A percentile compares a stretch with the other conserved stretches of the same genome.
phyloP scores from a whole-genome alignment of 2,113 vertebrate genomes.

The Nematolebias whitei region DNA sequence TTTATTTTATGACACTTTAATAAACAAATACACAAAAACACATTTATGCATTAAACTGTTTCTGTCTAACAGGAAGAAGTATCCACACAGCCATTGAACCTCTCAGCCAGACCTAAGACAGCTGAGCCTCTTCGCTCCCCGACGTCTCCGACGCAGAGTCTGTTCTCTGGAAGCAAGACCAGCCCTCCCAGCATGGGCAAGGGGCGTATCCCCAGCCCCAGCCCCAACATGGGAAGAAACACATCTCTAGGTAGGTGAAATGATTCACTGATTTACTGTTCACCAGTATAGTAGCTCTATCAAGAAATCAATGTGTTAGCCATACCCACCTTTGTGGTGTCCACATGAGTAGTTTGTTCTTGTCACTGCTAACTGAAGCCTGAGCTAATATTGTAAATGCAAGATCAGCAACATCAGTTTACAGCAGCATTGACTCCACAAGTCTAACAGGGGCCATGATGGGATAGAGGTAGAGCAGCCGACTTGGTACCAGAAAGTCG shows the following conservation, averaged over 20 bases:
- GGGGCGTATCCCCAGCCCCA: slow-evolving; percentile 88
- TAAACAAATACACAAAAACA: neutral
- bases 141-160: slow-evolving; percentile 86
- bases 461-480: too few relatives aligned
- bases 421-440: too few relatives aligned
- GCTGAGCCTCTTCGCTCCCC: slow-evolving; percentile 87
- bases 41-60: too few relatives aligned
- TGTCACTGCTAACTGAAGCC: too few relatives aligned
- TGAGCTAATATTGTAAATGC: too few relatives aligned
- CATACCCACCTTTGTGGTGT: too few relatives aligned
- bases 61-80: slow-evolving; percentile 82
- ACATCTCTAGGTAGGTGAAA: slow-evolving; percentile 88
- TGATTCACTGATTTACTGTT: neutral
- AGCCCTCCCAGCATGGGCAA: slow-evolving; percentile 86
- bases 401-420: too few relatives aligned
- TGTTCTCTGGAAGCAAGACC: slow-evolving; percentile 87
- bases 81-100: slow-evolving; percentile 92
- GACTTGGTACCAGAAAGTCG: too few relatives aligned
- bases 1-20: neutral
- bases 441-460: too few relatives aligned
- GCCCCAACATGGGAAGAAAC: slow-evolving; percentile 86
- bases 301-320: too few relatives aligned
- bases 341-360: too few relatives aligned
- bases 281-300: neutral
- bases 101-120: slow-evolving; percentile 92